Evolutionary conservation across 2,113 vertebrate genomes (phyloP), one percentile per base, ranked within the genome.

Genomic region (Clinocottus analis): DNA sequence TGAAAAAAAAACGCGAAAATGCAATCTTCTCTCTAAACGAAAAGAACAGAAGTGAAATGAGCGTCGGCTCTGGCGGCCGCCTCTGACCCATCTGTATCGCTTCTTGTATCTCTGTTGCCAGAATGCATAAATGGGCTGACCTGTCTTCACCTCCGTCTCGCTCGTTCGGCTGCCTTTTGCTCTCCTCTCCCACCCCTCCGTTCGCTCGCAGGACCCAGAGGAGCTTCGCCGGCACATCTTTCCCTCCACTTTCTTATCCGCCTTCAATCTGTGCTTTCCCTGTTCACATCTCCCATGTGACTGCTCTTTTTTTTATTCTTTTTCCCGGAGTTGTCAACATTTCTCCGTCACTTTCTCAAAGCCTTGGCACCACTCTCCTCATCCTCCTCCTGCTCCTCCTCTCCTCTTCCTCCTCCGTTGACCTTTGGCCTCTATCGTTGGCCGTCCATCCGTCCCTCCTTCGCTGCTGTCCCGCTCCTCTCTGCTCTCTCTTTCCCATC

Each of bases 81-180:
- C 39, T 81, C 25, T 84, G 80, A 88, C 87, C 80, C 72, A 21
- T 72, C 58, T 29, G 62, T 85, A 55, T 91, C 88, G 13, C 56
- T n/a, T 25, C 85, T 75, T 79, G 77, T 87, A 90, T 88, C 86
- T 82, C 76, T 74, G 83, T 83, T 80, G 76, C 61, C 77, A 74
- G 83, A 87, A 88, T 88, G 78, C 77, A 43, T 82, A 86, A 86
- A 77, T 84, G 79, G 12, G 80, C 65, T 79, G 83, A 87, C 84
- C 85, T 84, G 78, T 84, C 77, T 67, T 83, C 74, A 76, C 79
- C 78, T 85, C 86, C 82, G 70, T 81, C 84, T 81, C 69, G 76
- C 71, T 85, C 77, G 61, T 77, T 79, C 69, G 61, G 63, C 76
- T 68, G 25, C 53, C 66, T 67, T 31, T 49, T 23, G 11, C 60